These are phyloP conservation scores for Tridacna gigas DNA, from an alignment of 2,888 invertebrate genomes.

Conservation along the genomic window DNA sequence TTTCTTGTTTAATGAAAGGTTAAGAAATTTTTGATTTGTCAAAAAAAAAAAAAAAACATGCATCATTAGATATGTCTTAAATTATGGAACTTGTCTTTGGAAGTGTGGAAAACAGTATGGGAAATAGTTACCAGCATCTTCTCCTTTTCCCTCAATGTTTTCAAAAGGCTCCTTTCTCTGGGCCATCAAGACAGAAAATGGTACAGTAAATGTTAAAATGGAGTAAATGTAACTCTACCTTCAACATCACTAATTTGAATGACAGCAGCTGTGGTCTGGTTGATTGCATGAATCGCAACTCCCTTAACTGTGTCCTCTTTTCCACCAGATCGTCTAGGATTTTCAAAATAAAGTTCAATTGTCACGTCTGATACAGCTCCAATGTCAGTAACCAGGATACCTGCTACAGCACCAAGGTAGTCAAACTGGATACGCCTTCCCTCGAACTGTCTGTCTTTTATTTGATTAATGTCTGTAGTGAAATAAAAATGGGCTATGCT, in stretches of 20 bases:
- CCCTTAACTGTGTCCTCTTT: not conserved
- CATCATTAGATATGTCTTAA: too few relatives aligned
- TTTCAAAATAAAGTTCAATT: slow-evolving; percentile 23
- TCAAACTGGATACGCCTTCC: not conserved
- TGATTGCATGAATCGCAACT: not conserved
- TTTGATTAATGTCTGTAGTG: not conserved
- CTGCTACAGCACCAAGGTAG: not conserved
- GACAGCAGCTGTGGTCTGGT: not conserved
- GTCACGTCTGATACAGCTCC: not conserved
- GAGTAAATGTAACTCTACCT: slow-evolving; percentile 5
- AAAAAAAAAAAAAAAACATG: too few relatives aligned
- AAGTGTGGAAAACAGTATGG: too few relatives aligned
- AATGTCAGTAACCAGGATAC: slow-evolving; percentile 7
- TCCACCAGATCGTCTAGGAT: slow-evolving; percentile 13
- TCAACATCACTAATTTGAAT: not conserved
- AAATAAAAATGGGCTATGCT: too few relatives aligned
- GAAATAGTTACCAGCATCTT: too few relatives aligned
- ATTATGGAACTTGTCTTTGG: too few relatives aligned
- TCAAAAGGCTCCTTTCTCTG: not conserved
- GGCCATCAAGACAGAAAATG: not conserved
- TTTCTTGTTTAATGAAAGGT: too few relatives aligned
- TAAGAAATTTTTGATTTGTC: too few relatives aligned
- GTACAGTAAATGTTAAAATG: not conserved
- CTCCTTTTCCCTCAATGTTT: not conserved
- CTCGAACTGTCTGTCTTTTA: not conserved